Evolutionary conservation across 2,888 invertebrate species (phyloP), one percentile per base, ranked within the genome.

Genomic region (Caenorhabditis japonica): DNA sequence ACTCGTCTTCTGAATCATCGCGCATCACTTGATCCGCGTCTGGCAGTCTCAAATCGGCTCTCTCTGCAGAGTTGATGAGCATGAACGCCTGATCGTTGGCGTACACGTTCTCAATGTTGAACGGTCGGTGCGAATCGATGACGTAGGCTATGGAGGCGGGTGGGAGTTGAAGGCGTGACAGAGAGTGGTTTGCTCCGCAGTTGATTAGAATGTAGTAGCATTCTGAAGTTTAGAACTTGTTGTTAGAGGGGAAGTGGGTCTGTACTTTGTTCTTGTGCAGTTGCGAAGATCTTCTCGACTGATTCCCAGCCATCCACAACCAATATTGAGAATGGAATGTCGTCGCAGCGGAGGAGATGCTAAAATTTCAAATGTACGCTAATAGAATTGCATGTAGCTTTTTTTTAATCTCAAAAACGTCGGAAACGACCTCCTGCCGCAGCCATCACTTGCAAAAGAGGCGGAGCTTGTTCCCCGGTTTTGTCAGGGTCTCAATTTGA

Each of bases 41-140:
- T 19, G 77, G 78, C 33, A 75, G 43, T 44, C 73, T 56, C 25
- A 80, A 52, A 17, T 75, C 66, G 19, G 59, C 53, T 23, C 74
- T 41, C 38, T 82, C 82, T 13, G 44, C 47, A 3, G 41, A 27
- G 44, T 76, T 72, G 19, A 76, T 41, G 7, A 81, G 36, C 4
- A 82, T 46, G 25, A 55, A 46, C 15, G 80, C 60, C 25, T 79
- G 79, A 2, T 75, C 72, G 19, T 72, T 59, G n/a, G 71, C 75
- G 58, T 66, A 85, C 23, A 86, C 70, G 60, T 86, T 86, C 60
- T 84, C 83, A 17, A 81, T 76, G 58, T 86, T 74, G 46, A 86
- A 62, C 2, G 86, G 86, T 13, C 85, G 72, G 38, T 79, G 73
- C 12, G 83, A 83, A 51, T 86, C 86, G 49, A 85, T 64, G 17